Percentiles rank a stretch among this genome's conserved stretches.
Evolutionary conservation across 2,888 invertebrate species (phyloP).

Genomic region (Drosophila falleni): DNA sequence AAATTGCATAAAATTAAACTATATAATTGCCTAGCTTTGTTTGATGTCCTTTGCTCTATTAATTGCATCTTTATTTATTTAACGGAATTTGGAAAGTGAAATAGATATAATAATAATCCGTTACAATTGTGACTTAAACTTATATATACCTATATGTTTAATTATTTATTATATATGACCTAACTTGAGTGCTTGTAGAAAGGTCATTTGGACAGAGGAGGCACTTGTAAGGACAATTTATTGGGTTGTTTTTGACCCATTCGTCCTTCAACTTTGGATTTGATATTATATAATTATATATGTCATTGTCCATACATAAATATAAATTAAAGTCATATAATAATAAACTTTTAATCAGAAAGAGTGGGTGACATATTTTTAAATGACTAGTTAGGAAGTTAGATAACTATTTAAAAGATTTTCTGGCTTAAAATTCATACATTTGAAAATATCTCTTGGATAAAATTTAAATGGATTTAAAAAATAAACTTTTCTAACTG

Average conservation of each 20-base stretch:
- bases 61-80: neutral
- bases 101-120: neutral
- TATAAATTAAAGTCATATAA: neutral
- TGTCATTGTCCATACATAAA: neutral
- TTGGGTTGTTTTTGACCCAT: neutral
- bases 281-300: neutral
- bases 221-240: neutral
- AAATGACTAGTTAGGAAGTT: too few relatives aligned
- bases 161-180: neutral
- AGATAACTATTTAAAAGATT: too few relatives aligned
- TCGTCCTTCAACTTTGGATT: neutral
- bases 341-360: too few relatives aligned
- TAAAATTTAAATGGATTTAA: too few relatives aligned
- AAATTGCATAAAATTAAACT: neutral
- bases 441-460: too few relatives aligned
- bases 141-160: neutral
- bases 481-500: too few relatives aligned
- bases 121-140: neutral
- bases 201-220: neutral
- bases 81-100: neutral
- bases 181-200: neutral
- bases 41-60: neutral
- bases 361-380: too few relatives aligned
- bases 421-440: too few relatives aligned
- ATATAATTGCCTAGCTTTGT: neutral